Base-by-base conservation (phyloP, 1,140 invertebrate species). In the Ooceraea biroi region DNA sequence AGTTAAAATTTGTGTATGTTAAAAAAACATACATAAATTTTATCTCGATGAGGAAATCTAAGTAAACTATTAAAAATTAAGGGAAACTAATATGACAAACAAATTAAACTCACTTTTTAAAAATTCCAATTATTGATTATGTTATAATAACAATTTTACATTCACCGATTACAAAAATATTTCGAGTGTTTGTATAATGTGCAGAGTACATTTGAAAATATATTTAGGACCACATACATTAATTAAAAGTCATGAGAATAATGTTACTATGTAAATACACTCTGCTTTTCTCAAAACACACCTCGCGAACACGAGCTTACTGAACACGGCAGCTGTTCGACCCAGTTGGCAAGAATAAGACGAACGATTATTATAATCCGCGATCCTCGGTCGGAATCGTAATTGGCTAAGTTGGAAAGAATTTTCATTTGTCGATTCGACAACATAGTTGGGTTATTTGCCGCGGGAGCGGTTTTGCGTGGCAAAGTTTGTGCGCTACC, bases 281-380 rank as follows among this genome's bases (percentile, higher is more conserved):
- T 58, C 4, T n/a, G 60, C 44, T 65, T 76, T 65, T 44, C 8
- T 52, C n/a, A 72, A 73, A 65, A 12, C 58, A 30, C 58, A 65
- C 60, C 73, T 63, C 27, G 27, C 19, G 27, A 41, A 44, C 48
- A 36, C 73, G 5, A 22, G 14, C 1, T 36, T 63, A 25, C 27
- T 36, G 44, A 65, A 36, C 27, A 36, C 27, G 27, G 14, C 73
- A 77, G 44, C 58, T 77, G 73, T 65, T 65, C 73, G 73, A 77
- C 73, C 73, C 27, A 76, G 73, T 77, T 77, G n/a, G 58, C 14
- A 65, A 77, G 30, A 76, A 76, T 76, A 76, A 76, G 60, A 77
- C 73, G 5, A 22, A 77, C 73, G 60, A 77, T 77, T 77, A 77
- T 77, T 65, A 50, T 77, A 77, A 77, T 77, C 60, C 27, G 25